These are phyloP conservation scores for Eira barbara DNA, from an alignment of 2,113 vertebrate genomes.

Conservation along the genomic window DNA sequence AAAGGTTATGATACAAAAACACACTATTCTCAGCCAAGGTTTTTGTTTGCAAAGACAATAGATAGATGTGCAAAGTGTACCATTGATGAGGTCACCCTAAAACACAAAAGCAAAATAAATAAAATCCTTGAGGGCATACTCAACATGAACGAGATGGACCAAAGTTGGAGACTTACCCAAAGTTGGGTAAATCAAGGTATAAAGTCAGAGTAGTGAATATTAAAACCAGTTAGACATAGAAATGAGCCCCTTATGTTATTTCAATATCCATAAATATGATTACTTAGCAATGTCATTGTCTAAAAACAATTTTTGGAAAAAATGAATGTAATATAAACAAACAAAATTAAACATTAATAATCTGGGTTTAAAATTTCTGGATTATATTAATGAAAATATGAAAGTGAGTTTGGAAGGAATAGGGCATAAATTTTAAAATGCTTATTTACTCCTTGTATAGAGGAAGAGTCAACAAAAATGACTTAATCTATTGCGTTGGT, in stretches of 20 bases:
- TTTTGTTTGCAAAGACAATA: background rate
- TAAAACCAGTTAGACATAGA: background rate
- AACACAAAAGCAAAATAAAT: background rate
- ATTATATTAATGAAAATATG: slow-evolving; percentile 3
- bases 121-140: background rate
- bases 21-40: background rate
- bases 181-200: background rate
- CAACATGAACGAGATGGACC: background rate
- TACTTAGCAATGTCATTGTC: background rate
- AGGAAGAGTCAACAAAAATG: background rate
- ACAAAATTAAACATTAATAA: slow-evolving; percentile 20
- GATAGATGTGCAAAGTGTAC: background rate
- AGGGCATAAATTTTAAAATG: background rate
- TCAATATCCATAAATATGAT: background rate
- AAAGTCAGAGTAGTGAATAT: background rate
- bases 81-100: background rate
- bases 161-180: background rate
- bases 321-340: background rate
- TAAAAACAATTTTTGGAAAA: slow-evolving; percentile 23
- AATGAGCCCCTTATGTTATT: background rate
- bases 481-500: background rate
- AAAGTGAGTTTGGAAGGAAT: background rate
- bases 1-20: background rate
- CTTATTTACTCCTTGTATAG: background rate
- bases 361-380: background rate